A percentile compares a stretch with the other conserved stretches of the same genome.
These are phyloP conservation scores for Dufourea novaeangliae DNA, from an alignment of 1,140 invertebrate species.

Conservation along the genomic window DNA sequence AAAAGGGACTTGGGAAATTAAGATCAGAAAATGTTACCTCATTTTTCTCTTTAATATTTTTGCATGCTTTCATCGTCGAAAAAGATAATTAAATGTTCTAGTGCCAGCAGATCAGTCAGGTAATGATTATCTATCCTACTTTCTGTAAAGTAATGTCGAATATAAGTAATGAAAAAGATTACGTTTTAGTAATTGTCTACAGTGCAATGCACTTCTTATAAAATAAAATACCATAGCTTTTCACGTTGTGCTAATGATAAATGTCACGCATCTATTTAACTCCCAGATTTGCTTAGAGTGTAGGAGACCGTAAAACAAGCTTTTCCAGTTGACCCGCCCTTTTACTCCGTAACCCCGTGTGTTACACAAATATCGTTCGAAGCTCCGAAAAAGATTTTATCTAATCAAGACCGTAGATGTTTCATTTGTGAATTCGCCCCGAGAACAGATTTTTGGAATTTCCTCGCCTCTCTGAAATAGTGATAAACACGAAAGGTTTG, in stretches of 20 bases:
- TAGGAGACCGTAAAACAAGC: conserved; percentile 21
- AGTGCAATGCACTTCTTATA: not conserved
- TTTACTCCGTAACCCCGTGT: conserved; percentile 12
- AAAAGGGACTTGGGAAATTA: too few species aligned
- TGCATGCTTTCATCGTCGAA: too few species aligned
- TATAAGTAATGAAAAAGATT: too few species aligned
- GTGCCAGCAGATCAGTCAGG: too few species aligned
- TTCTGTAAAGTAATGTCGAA: not conserved
- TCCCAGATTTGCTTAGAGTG: conserved; percentile 26
- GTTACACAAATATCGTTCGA: conserved; percentile 16
- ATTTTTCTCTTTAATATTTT: too few species aligned
- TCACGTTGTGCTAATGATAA: not conserved
- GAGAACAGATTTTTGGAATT: conserved; percentile 12
- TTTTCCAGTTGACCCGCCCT: conserved; percentile 33
- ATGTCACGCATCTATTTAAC: conserved; percentile 18
- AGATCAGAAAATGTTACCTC: too few species aligned
- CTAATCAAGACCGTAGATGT: not conserved
- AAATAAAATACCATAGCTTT: not conserved
- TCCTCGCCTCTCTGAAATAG: not conserved
- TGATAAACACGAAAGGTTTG: conserved; percentile 19
- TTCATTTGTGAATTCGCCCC: not conserved
- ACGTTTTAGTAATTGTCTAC: not conserved
- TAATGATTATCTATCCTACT: too few species aligned
- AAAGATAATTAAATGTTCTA: too few species aligned
- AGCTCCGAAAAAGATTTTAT: conserved; percentile 35